phyloP scores from a whole-genome alignment of 2,113 vertebrate species.

The Numida meleagris region DNA sequence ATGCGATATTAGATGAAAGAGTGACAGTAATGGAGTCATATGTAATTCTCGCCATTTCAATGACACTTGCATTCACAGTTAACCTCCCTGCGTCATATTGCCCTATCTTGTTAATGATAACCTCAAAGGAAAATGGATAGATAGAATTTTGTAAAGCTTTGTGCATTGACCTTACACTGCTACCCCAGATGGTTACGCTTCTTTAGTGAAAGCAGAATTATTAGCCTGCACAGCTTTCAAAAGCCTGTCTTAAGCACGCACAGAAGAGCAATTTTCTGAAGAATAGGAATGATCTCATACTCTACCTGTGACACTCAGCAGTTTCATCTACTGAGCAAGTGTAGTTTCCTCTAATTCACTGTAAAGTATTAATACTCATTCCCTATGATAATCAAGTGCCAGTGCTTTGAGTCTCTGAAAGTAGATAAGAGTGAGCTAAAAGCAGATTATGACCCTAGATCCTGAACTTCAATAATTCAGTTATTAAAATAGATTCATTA shows the following conservation, averaged over 20 bases:
- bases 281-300: not conserved
- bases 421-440: not conserved
- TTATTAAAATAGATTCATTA: not conserved
- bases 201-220: not conserved
- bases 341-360: not conserved
- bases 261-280: not conserved
- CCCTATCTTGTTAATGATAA: not conserved
- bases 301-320: not conserved
- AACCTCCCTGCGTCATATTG: not conserved
- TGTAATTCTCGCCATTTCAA: not conserved
- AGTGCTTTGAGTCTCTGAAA: not conserved
- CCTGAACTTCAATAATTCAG: not conserved
- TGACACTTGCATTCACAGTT: not conserved
- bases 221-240: not conserved
- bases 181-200: not conserved
- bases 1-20: not conserved
- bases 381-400: not conserved
- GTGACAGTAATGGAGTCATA: conserved; percentile 13
- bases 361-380: not conserved
- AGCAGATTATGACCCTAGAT: not conserved
- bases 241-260: not conserved
- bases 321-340: not conserved
- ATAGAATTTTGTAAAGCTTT: not conserved
- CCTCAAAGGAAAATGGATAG: not conserved
- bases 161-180: not conserved